Percentiles rank a stretch among this genome's conserved stretches.
Conservation (phyloP, 2,888 invertebrate species). For the Hypselothyrea guttata region DNA sequence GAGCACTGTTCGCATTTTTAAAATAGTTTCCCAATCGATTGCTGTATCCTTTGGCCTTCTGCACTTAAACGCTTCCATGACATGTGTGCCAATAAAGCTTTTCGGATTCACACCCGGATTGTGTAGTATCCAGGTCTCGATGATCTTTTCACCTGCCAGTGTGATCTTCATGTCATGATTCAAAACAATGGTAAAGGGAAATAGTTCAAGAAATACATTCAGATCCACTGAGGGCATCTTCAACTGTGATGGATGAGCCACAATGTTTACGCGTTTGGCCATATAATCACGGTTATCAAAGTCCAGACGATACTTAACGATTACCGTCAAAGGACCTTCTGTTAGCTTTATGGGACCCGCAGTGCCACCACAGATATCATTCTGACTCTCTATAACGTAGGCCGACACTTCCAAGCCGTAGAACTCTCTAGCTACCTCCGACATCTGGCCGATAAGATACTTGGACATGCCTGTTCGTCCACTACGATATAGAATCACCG, state of each 20-base stretch:
- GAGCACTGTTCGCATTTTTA: constrained; percentile 90
- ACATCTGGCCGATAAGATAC: constrained; percentile 93
- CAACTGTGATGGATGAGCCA: constrained; percentile 80
- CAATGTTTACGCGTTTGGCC: constrained; percentile 80
- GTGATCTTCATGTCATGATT: constrained; percentile 89
- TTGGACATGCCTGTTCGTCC: constrained; percentile 90
- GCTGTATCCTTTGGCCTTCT: constrained; percentile 90
- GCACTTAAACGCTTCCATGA: constrained; percentile 88
- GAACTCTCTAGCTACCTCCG: constrained; percentile 87
- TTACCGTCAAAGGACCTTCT: constrained; percentile 83
- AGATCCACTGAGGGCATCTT: constrained; percentile 85
- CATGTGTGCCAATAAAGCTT: constrained; percentile 86
- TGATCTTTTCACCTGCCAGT: constrained; percentile 90
- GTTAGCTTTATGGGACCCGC: constrained; percentile 80
- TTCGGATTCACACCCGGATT: constrained; percentile 81
- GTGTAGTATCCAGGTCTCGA: constrained; percentile 88
- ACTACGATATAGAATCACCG: constrained; percentile 93
- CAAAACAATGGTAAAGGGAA: constrained; percentile 93
- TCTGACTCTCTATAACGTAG: constrained; percentile 87
- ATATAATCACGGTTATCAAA: constrained; percentile 93
- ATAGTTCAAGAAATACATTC: constrained; percentile 88
- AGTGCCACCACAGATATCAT: constrained; percentile 80
- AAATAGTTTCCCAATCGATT: constrained; percentile 92
- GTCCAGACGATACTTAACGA: constrained; percentile 89
- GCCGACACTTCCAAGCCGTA: constrained; percentile 85